Conservation (phyloP, 2,888 invertebrate species). For the Pammene fasciana region DNA sequence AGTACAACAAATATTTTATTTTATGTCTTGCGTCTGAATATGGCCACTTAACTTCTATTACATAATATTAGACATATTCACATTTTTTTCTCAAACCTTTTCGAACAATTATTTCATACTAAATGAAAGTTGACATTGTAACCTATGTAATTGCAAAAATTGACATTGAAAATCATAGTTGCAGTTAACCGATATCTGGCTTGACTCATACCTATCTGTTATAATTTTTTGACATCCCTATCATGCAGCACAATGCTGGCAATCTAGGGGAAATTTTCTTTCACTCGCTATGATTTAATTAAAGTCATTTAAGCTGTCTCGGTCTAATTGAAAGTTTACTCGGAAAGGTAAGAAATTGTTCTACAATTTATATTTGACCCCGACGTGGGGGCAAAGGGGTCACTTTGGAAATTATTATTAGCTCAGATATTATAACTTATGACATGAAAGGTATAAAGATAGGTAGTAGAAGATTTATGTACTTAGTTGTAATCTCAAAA, state of each 20-base stretch:
- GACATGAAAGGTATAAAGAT: not conserved
- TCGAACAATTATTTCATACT: too few species aligned
- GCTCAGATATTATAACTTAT: slow-evolving; percentile 39
- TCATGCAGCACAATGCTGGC: slow-evolving; percentile 50
- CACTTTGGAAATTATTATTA: slow-evolving; percentile 55
- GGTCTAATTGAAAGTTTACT: slow-evolving; percentile 75
- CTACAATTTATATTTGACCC: slow-evolving; percentile 62
- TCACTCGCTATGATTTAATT: slow-evolving; percentile 76
- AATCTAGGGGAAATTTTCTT: slow-evolving; percentile 59
- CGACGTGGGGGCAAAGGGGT: slow-evolving; percentile 51
- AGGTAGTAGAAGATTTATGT: not conserved
- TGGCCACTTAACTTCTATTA: too few species aligned
- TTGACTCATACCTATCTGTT: not conserved
- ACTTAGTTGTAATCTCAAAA: too few species aligned
- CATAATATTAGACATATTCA: too few species aligned
- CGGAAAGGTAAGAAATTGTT: slow-evolving; percentile 63
- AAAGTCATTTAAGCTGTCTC: slow-evolving; percentile 71
- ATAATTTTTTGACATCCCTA: slow-evolving; percentile 57
- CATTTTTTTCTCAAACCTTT: too few species aligned
- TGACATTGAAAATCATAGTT: too few species aligned
- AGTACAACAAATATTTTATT: too few species aligned
- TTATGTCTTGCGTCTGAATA: too few species aligned
- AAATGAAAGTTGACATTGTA: too few species aligned
- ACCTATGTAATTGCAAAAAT: too few species aligned
- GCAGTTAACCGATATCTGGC: too few species aligned